Conservation (phyloP, 2,113 vertebrate genomes). For the Castor canadensis region DNA sequence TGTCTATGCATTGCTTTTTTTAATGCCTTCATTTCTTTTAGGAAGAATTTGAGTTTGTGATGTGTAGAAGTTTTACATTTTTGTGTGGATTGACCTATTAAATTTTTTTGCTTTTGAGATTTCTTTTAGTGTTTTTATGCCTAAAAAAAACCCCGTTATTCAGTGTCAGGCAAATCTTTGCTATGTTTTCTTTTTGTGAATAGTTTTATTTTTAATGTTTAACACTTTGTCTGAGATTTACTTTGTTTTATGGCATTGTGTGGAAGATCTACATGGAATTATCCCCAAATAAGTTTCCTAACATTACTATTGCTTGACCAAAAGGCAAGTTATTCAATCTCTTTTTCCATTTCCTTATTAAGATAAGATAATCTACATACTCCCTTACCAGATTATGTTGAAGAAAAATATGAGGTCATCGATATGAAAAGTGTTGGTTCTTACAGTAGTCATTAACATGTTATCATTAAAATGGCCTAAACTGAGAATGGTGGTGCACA, state of each 20-base stretch:
- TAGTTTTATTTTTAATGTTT: neutral
- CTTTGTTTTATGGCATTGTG: neutral
- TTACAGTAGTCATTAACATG: neutral
- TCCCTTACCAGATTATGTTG: neutral
- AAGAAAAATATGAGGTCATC: neutral
- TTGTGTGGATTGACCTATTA: neutral
- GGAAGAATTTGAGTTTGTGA: neutral
- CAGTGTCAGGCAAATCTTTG: neutral
- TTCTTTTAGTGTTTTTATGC: neutral
- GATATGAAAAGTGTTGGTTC: neutral
- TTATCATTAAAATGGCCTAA: neutral
- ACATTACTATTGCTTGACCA: neutral
- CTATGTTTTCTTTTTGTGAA: neutral
- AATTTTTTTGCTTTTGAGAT: neutral
- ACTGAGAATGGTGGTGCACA: too few relatives aligned
- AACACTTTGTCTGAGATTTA: neutral
- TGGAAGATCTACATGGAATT: neutral
- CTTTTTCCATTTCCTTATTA: neutral
- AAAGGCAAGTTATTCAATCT: neutral
- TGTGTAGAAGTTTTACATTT: neutral
- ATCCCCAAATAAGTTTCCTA: neutral
- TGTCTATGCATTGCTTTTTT: neutral
- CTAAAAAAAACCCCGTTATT: neutral
- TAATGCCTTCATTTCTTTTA: neutral
- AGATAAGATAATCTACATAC: neutral